phyloP scores from a whole-genome alignment of 1,140 invertebrate genomes.

The Periplaneta americana region DNA sequence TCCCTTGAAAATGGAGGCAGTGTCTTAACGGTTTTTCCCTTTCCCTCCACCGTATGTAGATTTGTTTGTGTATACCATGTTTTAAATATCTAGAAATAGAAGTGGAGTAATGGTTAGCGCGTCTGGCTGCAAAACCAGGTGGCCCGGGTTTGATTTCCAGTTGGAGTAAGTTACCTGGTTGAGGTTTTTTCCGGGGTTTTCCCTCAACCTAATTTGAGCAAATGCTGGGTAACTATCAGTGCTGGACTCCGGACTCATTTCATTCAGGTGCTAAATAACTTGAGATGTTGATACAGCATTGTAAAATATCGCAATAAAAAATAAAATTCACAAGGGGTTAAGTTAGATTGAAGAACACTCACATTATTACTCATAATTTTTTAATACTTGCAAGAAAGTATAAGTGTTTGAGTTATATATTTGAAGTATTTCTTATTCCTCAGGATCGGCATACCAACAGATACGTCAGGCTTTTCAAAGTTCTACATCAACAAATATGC shows the following conservation, averaged over 20 bases:
- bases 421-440: not conserved
- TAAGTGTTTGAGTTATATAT: not conserved
- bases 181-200: no score
- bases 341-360: not conserved
- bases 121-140: no score
- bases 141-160: no score
- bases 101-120: no score
- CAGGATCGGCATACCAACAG: not conserved
- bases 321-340: not conserved
- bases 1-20: no score
- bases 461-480: constrained; percentile 59
- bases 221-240: no score
- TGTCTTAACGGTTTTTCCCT: no score
- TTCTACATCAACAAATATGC: constrained; percentile 55
- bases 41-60: no score
- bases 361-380: not conserved
- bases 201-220: no score
- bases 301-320: not conserved
- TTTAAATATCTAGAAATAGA: no score
- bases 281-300: not conserved
- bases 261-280: not conserved
- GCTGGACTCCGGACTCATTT: not conserved
- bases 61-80: no score
- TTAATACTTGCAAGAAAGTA: not conserved
- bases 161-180: no score